A percentile compares a stretch with the other conserved stretches of the same genome.
Evolutionary conservation across 1,140 invertebrate species (phyloP).

Genomic region (Pararge aegeria): DNA sequence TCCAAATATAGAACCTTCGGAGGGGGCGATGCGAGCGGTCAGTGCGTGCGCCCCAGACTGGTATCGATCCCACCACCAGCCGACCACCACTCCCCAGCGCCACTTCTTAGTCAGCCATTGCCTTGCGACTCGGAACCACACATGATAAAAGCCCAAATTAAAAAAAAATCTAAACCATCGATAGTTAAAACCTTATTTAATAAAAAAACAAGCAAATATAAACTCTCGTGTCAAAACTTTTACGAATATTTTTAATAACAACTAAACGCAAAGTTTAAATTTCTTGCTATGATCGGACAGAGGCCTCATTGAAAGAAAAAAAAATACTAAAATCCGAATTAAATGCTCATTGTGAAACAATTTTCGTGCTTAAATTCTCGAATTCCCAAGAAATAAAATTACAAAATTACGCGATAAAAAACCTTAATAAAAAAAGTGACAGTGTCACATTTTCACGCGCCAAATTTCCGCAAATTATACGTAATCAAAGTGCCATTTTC

Average conservation of each 20-base stretch:
- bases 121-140: conserved; percentile 59
- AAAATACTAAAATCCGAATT: too few species aligned
- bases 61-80: conserved; percentile 73
- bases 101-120: conserved; percentile 66
- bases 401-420: neutral
- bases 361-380: too few species aligned
- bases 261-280: too few species aligned
- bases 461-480: conserved; percentile 18
- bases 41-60: conserved; percentile 71
- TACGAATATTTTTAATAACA: too few species aligned
- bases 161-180: conserved; percentile 27
- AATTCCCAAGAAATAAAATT: too few species aligned
- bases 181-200: neutral
- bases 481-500: conserved; percentile 14
- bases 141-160: conserved; percentile 31
- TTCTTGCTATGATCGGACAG: too few species aligned
- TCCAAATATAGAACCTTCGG: conserved; percentile 53
- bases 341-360: too few species aligned
- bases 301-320: too few species aligned
- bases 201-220: neutral
- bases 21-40: conserved; percentile 53
- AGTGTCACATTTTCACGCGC: conserved; percentile 12
- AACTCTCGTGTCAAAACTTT: conserved; percentile 25
- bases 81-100: conserved; percentile 64
- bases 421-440: conserved; percentile 24